Evolutionary conservation across 37 sponge, comb jelly and placozoan genomes (phyloP).

Genomic region (Halichondria panicea): DNA sequence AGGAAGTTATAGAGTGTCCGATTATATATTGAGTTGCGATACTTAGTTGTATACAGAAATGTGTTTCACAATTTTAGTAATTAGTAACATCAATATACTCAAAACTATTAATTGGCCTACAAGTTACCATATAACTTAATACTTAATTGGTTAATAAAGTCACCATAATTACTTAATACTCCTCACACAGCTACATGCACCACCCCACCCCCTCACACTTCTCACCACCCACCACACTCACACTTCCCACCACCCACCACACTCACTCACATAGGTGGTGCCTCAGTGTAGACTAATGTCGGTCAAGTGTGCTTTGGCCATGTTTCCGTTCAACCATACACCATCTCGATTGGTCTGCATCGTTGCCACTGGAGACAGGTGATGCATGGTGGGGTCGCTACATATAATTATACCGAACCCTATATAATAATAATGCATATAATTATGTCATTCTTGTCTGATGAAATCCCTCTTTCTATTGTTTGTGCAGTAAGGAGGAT

Average conservation of each 20-base stretch:
- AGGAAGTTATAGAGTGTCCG: no score
- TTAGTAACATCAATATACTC: no score
- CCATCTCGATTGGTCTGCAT: conserved; percentile 73
- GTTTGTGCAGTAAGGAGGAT: conserved; percentile 30
- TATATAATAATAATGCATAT: neutral
- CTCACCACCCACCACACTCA: neutral
- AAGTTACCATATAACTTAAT: no score
- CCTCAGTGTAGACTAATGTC: conserved; percentile 32
- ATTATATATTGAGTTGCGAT: no score
- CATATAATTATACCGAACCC: neutral
- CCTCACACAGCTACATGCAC: neutral
- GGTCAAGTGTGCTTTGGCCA: conserved; percentile 25
- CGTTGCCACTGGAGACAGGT: conserved; percentile 74
- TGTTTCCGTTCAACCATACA: conserved; percentile 64
- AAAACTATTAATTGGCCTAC: no score
- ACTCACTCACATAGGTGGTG: conserved; percentile 17
- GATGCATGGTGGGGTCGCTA: neutral
- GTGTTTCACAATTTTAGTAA: no score
- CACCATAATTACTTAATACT: no score
- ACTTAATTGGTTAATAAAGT: no score
- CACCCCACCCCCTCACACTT: neutral
- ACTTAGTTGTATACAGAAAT: no score
- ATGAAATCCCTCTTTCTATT: neutral
- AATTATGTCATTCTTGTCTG: neutral
- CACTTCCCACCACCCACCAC: neutral